Evolutionary conservation across 2,797 vertebrate genomes (phyloP), one percentile per base, ranked within the genome.

Genomic region (Pangasius larnaudii): DNA sequence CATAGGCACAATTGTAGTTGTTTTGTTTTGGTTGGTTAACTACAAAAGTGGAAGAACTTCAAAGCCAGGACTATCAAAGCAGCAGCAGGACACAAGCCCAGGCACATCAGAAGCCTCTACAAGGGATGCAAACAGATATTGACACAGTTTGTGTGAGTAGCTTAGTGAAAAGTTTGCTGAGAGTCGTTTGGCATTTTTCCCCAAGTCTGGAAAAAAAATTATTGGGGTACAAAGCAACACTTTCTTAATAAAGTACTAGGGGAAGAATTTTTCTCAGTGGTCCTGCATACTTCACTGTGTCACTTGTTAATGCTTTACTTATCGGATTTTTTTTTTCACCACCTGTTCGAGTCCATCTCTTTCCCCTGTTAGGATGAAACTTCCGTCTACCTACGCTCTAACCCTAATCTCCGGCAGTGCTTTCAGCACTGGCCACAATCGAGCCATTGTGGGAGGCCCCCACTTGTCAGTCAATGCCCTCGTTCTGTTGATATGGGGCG

Each of bases 401-500:
- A 92, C 93, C 90, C 91, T 93, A 92, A 91, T 91, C 74, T 86
- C 69, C 87, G 77, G 89, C 86, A 63, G 75, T 89, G 90, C 89
- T 93, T 95, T 91, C 91, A 93, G 89, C 65, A 82, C 65, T 56
- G 2, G 58, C 81, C 89, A 96, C 94, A 96, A 94, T 95, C 91
- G 49, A 77, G 91, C 89, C 92, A 94, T 96, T 96, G 95, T 96
- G 91, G 91, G 86, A 87, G 86, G 85, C 86, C 1, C 1, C 42
- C 61, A 75, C 93, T 93, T 92, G 94, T 95, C 95, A 95, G 92
- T 96, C 95, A 92, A 94, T 94, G 92, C 92, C 84, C 92, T 92
- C 93, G 93, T 95, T 95, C 93, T 95, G 94, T 93, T 94, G 94
- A 95, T 95, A 93, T 83, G 91, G 93, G 91, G 91, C 95, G 93